A percentile compares a stretch with the other conserved stretches of the same genome.
phyloP scores from a whole-genome alignment of 2,113 vertebrate species.

The Plecotus auritus region DNA sequence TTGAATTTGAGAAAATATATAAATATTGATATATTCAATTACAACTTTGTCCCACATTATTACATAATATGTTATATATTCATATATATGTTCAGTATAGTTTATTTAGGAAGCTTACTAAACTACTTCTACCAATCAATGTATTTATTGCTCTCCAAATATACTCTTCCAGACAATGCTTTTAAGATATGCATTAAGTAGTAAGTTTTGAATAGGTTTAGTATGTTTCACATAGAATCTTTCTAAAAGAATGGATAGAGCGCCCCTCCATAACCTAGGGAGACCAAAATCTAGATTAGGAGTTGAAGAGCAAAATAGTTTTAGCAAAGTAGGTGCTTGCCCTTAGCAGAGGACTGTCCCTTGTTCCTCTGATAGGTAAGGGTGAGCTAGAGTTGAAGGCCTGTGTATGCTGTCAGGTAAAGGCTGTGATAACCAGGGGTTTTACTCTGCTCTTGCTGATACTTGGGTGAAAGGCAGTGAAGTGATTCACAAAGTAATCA shows the following conservation, averaged over 20 bases:
- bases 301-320: not conserved
- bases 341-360: not conserved
- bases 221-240: not conserved
- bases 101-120: not conserved
- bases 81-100: not conserved
- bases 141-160: not conserved
- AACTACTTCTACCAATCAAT: not conserved
- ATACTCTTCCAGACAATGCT: not conserved
- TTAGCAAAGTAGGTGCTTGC: not conserved
- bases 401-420: not conserved
- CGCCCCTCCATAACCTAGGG: not conserved
- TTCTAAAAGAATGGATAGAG: not conserved
- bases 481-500: conserved; percentile 8
- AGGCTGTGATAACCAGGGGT: not conserved
- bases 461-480: not conserved
- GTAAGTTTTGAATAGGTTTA: not conserved
- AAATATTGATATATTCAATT: conserved; percentile 8
- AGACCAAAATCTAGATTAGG: not conserved
- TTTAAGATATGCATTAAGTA: not conserved
- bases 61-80: not conserved
- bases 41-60: not conserved
- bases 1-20: not conserved
- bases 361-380: not conserved
- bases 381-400: not conserved
- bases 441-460: not conserved